Conservation (phyloP, 1,140 invertebrate species). For the Acromyrmex heyeri region DNA sequence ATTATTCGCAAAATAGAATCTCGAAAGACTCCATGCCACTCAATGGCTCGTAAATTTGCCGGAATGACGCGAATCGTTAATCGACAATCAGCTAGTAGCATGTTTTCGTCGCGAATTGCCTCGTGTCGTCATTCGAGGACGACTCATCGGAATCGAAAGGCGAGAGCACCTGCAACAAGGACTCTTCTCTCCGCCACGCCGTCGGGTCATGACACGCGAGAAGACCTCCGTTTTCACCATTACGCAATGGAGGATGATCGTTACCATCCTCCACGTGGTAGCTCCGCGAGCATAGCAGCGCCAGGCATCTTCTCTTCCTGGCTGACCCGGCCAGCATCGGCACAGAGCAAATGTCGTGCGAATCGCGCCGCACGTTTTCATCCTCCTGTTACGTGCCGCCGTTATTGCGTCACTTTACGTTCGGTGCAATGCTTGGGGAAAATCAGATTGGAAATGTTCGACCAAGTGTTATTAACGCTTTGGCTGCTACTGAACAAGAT, state of each 20-base stretch:
- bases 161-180: slow-evolving; percentile 65
- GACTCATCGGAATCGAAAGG: slow-evolving; percentile 46
- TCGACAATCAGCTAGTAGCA: slow-evolving; percentile 4
- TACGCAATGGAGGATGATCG: slow-evolving; percentile 65
- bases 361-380: slow-evolving; percentile 67
- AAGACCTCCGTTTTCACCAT: slow-evolving; percentile 72
- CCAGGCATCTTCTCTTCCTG: slow-evolving; percentile 67
- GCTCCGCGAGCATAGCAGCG: slow-evolving; percentile 23
- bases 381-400: slow-evolving; percentile 36
- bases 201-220: slow-evolving; percentile 63
- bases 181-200: neutral
- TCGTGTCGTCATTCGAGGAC: slow-evolving; percentile 19
- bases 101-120: slow-evolving; percentile 11
- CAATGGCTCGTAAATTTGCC: slow-evolving; percentile 30
- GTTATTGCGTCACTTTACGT: slow-evolving; percentile 46
- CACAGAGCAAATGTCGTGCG: slow-evolving; percentile 73
- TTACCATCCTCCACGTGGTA: slow-evolving; percentile 42
- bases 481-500: neutral
- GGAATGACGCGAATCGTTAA: slow-evolving; percentile 29
- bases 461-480: slow-evolving; percentile 19
- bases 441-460: slow-evolving; percentile 42
- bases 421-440: neutral
- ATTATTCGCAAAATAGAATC: neutral
- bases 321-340: slow-evolving; percentile 56
- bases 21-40: slow-evolving; percentile 13